A percentile compares a stretch with the other conserved stretches of the same genome.
Conservation (phyloP, 2,113 vertebrate species). For the Podilymbus podiceps region DNA sequence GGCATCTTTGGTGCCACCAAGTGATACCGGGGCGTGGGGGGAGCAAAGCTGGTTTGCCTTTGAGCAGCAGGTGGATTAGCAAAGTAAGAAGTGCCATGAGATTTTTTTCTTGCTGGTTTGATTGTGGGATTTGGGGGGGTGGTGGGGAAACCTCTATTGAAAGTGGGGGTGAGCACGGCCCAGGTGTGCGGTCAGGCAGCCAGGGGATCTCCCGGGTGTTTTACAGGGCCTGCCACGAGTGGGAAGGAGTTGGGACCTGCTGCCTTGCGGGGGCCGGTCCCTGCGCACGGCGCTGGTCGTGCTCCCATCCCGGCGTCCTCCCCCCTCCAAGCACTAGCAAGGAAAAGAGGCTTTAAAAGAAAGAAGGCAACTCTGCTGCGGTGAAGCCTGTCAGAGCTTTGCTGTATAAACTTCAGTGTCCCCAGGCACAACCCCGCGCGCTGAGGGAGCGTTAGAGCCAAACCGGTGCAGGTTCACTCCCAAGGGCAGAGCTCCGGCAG, state of each 20-base stretch:
- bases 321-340: background rate
- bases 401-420: background rate
- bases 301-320: background rate
- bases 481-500: background rate
- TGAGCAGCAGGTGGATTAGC: constrained; percentile 27
- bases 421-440: background rate
- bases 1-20: background rate
- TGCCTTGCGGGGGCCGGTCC: background rate
- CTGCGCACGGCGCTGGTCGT: rapidly evolving
- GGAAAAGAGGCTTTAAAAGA: background rate
- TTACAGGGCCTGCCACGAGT: too few species aligned
- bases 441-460: background rate
- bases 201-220: background rate
- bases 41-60: background rate
- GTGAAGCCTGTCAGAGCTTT: background rate
- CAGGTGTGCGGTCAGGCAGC: background rate
- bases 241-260: background rate
- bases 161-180: background rate
- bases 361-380: background rate
- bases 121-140: background rate
- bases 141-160: background rate
- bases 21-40: background rate
- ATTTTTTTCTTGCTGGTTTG: background rate
- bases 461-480: background rate
- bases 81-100: rapidly evolving